Percentiles rank a stretch among this genome's conserved stretches.
Conservation (phyloP, 1,140 invertebrate species). For the Caerostris darwini region DNA sequence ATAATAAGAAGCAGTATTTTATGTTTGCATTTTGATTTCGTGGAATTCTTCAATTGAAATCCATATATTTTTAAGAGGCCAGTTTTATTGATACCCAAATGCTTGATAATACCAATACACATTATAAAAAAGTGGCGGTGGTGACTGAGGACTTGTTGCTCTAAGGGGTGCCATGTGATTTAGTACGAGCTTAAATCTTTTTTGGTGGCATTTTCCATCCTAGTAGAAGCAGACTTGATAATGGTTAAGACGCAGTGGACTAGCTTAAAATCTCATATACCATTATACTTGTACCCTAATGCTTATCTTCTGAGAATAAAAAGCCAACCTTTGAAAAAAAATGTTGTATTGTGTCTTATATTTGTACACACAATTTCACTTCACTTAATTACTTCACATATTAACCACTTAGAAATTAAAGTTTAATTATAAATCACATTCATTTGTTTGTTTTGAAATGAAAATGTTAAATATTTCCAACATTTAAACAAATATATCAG, state of each 20-base stretch:
- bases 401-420: too few species aligned
- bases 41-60: not conserved
- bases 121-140: constrained; percentile 67
- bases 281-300: constrained; percentile 78
- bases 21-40: not conserved
- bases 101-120: constrained; percentile 50
- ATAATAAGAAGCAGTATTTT: not conserved
- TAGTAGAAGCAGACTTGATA: constrained; percentile 76
- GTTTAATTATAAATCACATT: too few species aligned
- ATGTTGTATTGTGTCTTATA: constrained; percentile 47
- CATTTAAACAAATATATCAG: too few species aligned
- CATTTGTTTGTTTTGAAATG: too few species aligned
- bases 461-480: too few species aligned
- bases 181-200: constrained; percentile 78
- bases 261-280: constrained; percentile 76
- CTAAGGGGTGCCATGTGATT: constrained; percentile 78
- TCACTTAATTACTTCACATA: not conserved
- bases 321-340: constrained; percentile 75
- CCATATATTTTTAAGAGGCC: not conserved
- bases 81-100: constrained; percentile 42
- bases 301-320: constrained; percentile 78
- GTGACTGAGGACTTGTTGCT: constrained; percentile 76
- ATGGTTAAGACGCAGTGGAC: constrained; percentile 75
- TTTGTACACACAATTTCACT: not conserved
- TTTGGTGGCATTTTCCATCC: constrained; percentile 77